Base-by-base conservation (phyloP, 1,140 invertebrate species). In the Formica exsecta region DNA sequence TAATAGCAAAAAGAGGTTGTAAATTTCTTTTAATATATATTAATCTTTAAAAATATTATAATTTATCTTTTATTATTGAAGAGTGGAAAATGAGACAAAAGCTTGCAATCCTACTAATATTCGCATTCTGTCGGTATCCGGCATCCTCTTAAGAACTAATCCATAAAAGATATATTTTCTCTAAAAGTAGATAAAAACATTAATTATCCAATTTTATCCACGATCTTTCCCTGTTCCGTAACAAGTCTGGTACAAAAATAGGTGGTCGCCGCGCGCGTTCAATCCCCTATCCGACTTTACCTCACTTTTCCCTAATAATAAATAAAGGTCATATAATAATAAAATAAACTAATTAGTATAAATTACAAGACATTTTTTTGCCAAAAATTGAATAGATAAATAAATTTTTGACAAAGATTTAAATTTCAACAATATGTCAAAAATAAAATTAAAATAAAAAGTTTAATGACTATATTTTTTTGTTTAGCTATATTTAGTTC, bases 311-410 rank as follows among this genome's bases (percentile, higher is more conserved):
- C 48, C 6, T 57, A 74, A 74, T 54, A 73, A 73, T 74, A 54
- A n/a, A 51, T 32, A 48, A 54, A 57, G n/a, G 0, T 41, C n/a
- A 19, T 75, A 61, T 75, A 75, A 59, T 59, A 59, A 74, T 54
- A 57, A 54, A 74, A 16, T 13, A 2, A 36, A 29, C 59, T 1
- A n/a, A 22, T 29, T 25, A 4, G 11, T 32, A 61, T 25, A 51
- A 62, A 38, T 41, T 9, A 16, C 19, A 19, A 29, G 13, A 8
- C 25, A 48, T 25, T 70, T 25, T 48, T 16, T 44, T 7, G 22
- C n/a, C 13, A 16, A 48, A 29, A 71, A 32, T 51, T 19, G 3
- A 7, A 32, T 66, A 66, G 9, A 65, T 9, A 44, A 29, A 7
- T 70, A 2, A 70, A 51, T 16, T 32, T 19, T 51, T 6, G 3